Conservation (phyloP, 30 jellyfish, hydroid and myxozoan genomes). For the Hydractinia symbiolongicarpus region DNA sequence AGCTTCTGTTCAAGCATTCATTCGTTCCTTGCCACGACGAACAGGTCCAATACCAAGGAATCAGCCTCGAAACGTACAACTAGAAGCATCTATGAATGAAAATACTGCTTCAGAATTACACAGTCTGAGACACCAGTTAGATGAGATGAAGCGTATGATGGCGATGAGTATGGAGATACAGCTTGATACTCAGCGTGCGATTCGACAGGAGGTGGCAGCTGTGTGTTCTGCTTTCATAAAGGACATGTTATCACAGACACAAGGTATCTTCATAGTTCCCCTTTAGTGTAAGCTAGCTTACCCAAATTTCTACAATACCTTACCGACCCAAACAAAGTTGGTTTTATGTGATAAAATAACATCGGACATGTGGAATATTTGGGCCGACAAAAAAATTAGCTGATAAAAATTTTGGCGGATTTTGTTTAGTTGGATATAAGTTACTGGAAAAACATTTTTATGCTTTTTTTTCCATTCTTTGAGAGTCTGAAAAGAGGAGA, state of each 20-base stretch:
- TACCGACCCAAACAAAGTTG: too few relatives aligned
- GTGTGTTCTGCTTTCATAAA: slow-evolving; percentile 67
- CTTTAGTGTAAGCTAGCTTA: too few relatives aligned
- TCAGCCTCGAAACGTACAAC: background rate
- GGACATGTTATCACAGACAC: background rate
- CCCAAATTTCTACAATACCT: too few relatives aligned
- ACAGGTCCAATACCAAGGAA: background rate
- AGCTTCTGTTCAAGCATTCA: slow-evolving; percentile 50
- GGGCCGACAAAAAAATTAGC: too few relatives aligned
- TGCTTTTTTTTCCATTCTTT: too few relatives aligned
- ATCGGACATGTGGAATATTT: too few relatives aligned
- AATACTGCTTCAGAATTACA: slow-evolving; percentile 37
- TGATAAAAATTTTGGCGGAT: too few relatives aligned
- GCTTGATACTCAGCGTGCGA: slow-evolving; percentile 80
- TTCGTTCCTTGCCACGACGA: slow-evolving; percentile 42
- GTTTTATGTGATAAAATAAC: too few relatives aligned
- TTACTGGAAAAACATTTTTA: too few relatives aligned
- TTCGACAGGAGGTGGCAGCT: slow-evolving; percentile 85
- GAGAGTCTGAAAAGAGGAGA: too few relatives aligned
- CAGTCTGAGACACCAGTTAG: slow-evolving; percentile 40
- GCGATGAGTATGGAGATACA: slow-evolving; percentile 67
- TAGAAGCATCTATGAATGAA: slow-evolving; percentile 11
- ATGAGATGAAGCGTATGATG: slow-evolving; percentile 72
- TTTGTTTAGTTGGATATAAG: too few relatives aligned
- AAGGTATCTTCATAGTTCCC: background rate